A percentile compares a stretch with the other conserved stretches of the same genome.
phyloP scores from a whole-genome alignment of 2,113 vertebrate species.

The Oreotrochilus melanogaster region DNA sequence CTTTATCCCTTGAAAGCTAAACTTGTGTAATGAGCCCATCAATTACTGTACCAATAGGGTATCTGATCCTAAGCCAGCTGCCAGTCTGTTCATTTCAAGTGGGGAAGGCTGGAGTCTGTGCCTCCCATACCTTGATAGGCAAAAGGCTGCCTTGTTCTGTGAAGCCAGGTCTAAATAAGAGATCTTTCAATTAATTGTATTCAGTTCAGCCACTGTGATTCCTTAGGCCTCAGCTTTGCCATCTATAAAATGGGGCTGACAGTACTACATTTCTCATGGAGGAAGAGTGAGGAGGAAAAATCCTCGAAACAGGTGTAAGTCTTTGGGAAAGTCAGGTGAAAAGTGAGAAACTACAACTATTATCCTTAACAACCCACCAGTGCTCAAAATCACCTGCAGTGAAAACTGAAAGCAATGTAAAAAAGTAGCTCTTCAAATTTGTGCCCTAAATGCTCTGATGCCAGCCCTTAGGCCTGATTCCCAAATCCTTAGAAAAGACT shows the following conservation, averaged over 20 bases:
- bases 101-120: not conserved
- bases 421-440: not conserved
- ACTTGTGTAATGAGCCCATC: not conserved
- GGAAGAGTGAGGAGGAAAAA: not conserved
- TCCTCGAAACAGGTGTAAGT: not conserved
- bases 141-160: not conserved
- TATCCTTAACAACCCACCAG: not conserved
- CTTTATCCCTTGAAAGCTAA: not conserved
- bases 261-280: not conserved
- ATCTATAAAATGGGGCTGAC: not conserved
- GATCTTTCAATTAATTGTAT: not conserved
- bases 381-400: not conserved
- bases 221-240: not conserved
- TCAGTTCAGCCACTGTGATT: not conserved
- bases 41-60: not conserved
- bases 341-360: not conserved
- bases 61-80: not conserved
- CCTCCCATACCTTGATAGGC: not conserved
- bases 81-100: not conserved
- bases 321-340: not conserved
- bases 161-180: not conserved
- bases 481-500: not conserved
- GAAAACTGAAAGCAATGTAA: not conserved
- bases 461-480: not conserved
- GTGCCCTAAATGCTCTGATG: not conserved